These are phyloP conservation scores for Cotesia vestalis DNA, from an alignment of 1,140 invertebrate species.

Conservation along the genomic window DNA sequence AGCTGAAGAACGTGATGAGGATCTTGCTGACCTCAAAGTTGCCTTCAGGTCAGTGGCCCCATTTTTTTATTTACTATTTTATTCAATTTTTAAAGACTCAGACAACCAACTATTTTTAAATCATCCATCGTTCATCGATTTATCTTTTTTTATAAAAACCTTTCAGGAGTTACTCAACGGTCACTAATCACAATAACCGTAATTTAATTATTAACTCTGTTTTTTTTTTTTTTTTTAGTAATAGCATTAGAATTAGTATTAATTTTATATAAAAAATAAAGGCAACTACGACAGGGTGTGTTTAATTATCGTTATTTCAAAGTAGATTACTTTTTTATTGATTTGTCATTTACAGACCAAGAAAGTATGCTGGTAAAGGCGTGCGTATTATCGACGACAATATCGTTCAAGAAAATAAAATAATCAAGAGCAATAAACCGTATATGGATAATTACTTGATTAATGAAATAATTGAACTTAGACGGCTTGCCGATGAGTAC, in stretches of 20 bases:
- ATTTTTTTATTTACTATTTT: slow-evolving; percentile 6
- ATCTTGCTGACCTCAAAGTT: slow-evolving; percentile 54
- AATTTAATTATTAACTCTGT: no score
- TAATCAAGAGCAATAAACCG: slow-evolving; percentile 41
- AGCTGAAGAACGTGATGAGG: slow-evolving; percentile 65
- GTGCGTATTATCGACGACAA: slow-evolving; percentile 56
- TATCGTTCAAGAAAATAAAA: slow-evolving; percentile 41
- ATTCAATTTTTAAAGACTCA: neutral
- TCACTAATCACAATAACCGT: no score
- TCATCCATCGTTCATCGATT: no score
- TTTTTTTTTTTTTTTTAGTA: neutral
- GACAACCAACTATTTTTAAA: neutral
- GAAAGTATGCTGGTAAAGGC: slow-evolving; percentile 55
- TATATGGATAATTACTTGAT: slow-evolving; percentile 56
- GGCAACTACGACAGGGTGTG: slow-evolving; percentile 56
- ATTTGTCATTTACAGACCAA: slow-evolving; percentile 58
- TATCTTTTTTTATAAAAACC: neutral
- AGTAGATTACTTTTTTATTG: slow-evolving; percentile 6
- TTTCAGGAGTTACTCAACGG: neutral
- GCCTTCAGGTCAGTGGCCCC: slow-evolving; percentile 59
- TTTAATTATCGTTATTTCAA: slow-evolving; percentile 12
- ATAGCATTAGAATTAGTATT: neutral
- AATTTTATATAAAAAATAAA: slow-evolving; percentile 45
- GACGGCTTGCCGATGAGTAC: slow-evolving; percentile 91
- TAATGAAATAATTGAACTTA: slow-evolving; percentile 78